Evolutionary conservation across 1,140 invertebrate species (phyloP), one percentile per base, ranked within the genome.

Genomic region (Cryptotermes secundus): DNA sequence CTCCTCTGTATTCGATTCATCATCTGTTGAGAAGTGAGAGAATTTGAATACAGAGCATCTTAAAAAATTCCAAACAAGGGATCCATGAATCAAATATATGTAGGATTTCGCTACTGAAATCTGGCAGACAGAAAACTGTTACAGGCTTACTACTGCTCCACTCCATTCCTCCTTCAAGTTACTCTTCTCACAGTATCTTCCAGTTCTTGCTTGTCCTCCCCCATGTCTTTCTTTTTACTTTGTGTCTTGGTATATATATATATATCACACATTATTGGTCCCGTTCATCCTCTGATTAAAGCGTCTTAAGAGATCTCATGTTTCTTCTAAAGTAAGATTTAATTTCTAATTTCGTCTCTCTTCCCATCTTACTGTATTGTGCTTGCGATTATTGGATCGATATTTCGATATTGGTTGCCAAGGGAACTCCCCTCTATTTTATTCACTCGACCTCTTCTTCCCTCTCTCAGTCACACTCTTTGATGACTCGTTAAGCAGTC

Each of bases 351-450:
- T 72, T 72, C 31, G 26, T 72, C 59, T 72, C 59, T 72, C 26
- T 31, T 72, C 31, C 59, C 59, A 72, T 72, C 53, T 72, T 72
- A n/a, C 59, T 72, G 59, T 72, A 31, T 72, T 72, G 26, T 72
- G 26, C 31, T 26, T 72, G 59, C 59, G 59, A 72, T 72, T 72
- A 72, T n/a, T 72, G 59, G 59, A 31, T 72, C 59, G 59, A 72
- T 72, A 72, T 72, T 31, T 72, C 59, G 59, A 72, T 72, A 31
- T 72, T 72, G 59, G 59, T 72, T 72, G 26, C 59, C 59, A 72
- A 72, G 59, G 59, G n/a, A 72, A 72, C 59, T 72, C 59, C 59
- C 59, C 59, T 72, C 59, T n/a, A 72, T 26, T 72, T 26, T 72
- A 72, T 26, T 72, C 59, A 72, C 59, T 72, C 26, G 59, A 72